phyloP scores from a whole-genome alignment of 2,113 vertebrate species.

The Plecturocebus donacophilus region DNA sequence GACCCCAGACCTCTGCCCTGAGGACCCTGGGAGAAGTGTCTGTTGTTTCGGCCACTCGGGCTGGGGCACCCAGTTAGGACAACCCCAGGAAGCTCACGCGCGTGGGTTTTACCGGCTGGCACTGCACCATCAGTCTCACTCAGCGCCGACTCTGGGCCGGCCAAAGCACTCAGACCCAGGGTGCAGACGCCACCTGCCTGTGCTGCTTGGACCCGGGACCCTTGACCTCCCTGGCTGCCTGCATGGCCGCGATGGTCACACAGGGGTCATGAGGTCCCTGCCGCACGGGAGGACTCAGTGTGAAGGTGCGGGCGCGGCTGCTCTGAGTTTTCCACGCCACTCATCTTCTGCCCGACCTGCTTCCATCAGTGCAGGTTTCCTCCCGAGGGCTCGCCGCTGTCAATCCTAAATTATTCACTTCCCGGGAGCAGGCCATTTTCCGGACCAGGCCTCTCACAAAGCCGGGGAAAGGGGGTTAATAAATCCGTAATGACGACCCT shows the following conservation, averaged over 20 bases:
- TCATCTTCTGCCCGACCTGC: fast-evolving
- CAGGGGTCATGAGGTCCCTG: fast-evolving
- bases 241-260: neutral
- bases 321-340: fast-evolving
- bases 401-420: neutral
- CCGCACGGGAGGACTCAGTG: fast-evolving
- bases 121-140: neutral
- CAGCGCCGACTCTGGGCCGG: fast-evolving
- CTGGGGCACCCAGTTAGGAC: fast-evolving
- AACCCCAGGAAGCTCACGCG: fast-evolving
- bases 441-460: neutral
- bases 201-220: neutral
- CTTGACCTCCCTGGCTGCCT: neutral
- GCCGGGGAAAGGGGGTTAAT: neutral
- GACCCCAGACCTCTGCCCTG: neutral
- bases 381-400: neutral
- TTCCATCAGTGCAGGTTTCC: fast-evolving
- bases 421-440: neutral
- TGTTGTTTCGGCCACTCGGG: fast-evolving
- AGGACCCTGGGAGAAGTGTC: fast-evolving
- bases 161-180: fast-evolving
- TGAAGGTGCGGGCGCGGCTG: neutral
- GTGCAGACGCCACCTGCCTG: too few species aligned
- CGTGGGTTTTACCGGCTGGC: fast-evolving
- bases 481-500: fast-evolving